Evolutionary conservation across 2,797 vertebrate species (phyloP).

Genomic region (Echiichthys vipera): DNA sequence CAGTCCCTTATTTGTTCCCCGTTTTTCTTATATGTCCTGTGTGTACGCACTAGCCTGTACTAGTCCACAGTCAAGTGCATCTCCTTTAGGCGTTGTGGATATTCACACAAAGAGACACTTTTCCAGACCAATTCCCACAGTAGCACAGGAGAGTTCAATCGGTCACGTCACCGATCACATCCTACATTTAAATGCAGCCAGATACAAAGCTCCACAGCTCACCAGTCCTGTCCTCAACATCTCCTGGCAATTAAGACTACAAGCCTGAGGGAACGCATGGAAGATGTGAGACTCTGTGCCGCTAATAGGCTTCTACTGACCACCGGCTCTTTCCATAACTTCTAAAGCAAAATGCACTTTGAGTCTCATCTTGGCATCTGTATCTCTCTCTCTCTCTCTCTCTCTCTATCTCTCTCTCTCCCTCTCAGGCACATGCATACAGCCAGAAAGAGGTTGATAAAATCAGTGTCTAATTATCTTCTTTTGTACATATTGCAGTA

Average conservation of each 20-base stretch:
- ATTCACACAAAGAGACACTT: constrained; percentile 51
- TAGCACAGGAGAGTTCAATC: constrained; percentile 21
- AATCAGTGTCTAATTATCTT: constrained; percentile 34
- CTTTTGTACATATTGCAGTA: constrained; percentile 15
- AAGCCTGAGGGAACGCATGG: constrained; percentile 30
- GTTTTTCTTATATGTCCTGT: neutral
- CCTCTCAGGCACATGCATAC: neutral
- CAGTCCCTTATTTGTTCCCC: neutral
- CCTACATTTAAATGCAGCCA: constrained; percentile 28
- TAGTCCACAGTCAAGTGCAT: constrained; percentile 31
- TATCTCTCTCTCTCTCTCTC: neutral
- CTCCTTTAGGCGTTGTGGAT: constrained; percentile 45
- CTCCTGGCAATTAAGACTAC: constrained; percentile 55
- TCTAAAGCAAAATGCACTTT: constrained; percentile 24
- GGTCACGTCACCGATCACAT: constrained; percentile 43
- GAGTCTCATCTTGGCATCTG: constrained; percentile 23
- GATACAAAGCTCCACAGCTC: constrained; percentile 43
- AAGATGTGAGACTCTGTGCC: constrained; percentile 36
- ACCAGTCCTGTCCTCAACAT: constrained; percentile 31
- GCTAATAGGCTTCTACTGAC: constrained; percentile 41
- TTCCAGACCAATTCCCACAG: constrained; percentile 47
- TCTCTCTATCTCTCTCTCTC: constrained; percentile 2
- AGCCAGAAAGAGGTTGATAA: constrained; percentile 23
- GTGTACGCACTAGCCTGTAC: constrained; percentile 8
- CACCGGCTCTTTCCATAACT: constrained; percentile 22